Conservation (phyloP, 2,797 vertebrate genomes). For the Petrocephalus sullivani region DNA sequence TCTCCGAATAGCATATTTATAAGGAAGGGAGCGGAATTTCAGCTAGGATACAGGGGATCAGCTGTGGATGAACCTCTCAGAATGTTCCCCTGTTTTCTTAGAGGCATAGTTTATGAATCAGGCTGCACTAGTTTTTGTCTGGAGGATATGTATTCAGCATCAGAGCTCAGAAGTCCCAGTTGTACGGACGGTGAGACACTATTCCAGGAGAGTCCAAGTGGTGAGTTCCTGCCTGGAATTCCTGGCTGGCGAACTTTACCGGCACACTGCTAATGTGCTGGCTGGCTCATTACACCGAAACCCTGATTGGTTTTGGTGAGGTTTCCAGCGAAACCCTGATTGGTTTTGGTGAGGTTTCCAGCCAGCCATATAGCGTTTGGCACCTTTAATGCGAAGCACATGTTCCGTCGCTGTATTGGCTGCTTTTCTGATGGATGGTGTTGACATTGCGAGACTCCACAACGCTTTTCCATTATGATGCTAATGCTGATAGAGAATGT, state of each 20-base stretch:
- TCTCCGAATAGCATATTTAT: not conserved
- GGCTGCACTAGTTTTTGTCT: not conserved
- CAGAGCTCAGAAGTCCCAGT: not conserved
- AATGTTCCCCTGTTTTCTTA: not conserved
- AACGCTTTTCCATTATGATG: not conserved
- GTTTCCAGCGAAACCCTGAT: not conserved
- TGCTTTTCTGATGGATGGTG: not conserved
- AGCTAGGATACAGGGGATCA: not conserved
- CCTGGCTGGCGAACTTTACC: conserved; percentile 32
- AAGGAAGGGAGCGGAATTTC: not conserved
- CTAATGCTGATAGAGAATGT: not conserved
- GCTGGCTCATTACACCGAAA: not conserved
- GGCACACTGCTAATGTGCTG: not conserved
- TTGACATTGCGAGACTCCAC: not conserved
- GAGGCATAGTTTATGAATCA: not conserved
- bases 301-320: not conserved
- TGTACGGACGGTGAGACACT: not conserved
- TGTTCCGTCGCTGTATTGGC: not conserved
- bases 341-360: not conserved
- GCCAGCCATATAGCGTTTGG: not conserved
- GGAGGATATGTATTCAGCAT: not conserved
- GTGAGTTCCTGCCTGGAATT: conserved; percentile 30
- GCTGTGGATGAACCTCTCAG: not conserved
- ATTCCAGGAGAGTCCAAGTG: conserved; percentile 38
- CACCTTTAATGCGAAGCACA: not conserved